Base-by-base conservation (phyloP, 2,888 invertebrate species). In the Drosophila emarginata region DNA sequence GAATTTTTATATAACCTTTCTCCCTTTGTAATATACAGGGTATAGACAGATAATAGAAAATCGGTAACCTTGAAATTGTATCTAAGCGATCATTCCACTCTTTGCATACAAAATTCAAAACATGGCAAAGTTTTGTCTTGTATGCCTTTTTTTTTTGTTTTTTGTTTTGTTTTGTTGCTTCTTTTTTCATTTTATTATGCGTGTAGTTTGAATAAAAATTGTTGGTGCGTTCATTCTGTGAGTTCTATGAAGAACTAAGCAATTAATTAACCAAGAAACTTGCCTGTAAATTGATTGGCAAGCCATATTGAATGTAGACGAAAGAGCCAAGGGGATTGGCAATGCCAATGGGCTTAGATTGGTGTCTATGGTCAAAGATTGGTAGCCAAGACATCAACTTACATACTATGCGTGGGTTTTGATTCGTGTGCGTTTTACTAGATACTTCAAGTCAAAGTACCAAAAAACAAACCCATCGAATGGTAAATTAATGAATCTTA, bases 71-170 rank as follows among this genome's bases (percentile, higher is more conserved):
- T 88, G 88, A 88, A 89, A 85, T 57, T 51, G 70, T 82, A 70
- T 76, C 73, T 77, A 83, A 77, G 78, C 88, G 89, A 89, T 88
- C 88, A 89, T 88, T 88, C 87, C 89, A 87, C 89, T 88, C 89
- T 86, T 67, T 80, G 87, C 85, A 87, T 87, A 85, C 78, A 74
- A 82, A 88, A 76, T 70, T 74, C 67, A 18, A 45, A 70, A 64
- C 60, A 51, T 28, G 50, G 45, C 28, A 53, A 56, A 40, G 26
- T 50, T 64, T 28, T 18, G 32, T 58, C 9, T 14, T 18, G n/a
- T 28, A 45, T 15, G 14, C 39, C 26, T 53, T 51, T 39, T 57
- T 45, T 18, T 14, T 28, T 45, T 12, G 12, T 39, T 37, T 40
- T 64, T 39, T 64, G 36, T 40, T 45, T 26, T 45, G 1, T 45